A percentile compares a stretch with the other conserved stretches of the same genome.
These are phyloP conservation scores for Myodes glareolus DNA, from an alignment of 2,113 vertebrate genomes.

Conservation along the genomic window DNA sequence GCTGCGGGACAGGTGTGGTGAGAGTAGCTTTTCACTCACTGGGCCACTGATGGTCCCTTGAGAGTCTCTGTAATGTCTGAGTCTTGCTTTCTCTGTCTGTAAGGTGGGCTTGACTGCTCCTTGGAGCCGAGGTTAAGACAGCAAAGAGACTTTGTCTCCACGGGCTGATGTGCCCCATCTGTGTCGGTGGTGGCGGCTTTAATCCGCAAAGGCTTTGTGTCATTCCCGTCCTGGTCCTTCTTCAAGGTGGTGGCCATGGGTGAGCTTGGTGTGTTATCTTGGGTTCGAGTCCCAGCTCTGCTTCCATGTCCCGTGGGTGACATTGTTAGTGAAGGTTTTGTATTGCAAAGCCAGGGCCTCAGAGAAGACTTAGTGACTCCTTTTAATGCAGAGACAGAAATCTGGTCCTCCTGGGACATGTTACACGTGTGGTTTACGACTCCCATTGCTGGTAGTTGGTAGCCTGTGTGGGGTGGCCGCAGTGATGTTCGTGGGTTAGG, in stretches of 20 bases:
- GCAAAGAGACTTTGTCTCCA: not conserved
- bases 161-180: not conserved
- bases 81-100: not conserved
- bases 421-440: fast-evolving
- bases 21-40: not conserved
- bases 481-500: not conserved
- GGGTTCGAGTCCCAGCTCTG: not conserved
- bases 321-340: not conserved
- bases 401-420: fast-evolving
- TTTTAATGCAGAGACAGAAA: not conserved
- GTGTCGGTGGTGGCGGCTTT: fast-evolving
- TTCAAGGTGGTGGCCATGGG: not conserved
- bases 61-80: not conserved
- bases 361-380: not conserved
- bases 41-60: fast-evolving
- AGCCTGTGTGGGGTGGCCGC: not conserved
- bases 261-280: not conserved
- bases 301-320: too few species aligned
- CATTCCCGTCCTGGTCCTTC: fast-evolving
- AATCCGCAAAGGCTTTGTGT: not conserved
- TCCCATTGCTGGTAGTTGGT: fast-evolving
- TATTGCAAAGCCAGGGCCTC: not conserved
- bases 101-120: not conserved
- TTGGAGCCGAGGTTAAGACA: not conserved
- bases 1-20: fast-evolving